These are phyloP conservation scores for Chroicocephalus ridibundus DNA, from an alignment of 2,113 vertebrate species.

Conservation along the genomic window DNA sequence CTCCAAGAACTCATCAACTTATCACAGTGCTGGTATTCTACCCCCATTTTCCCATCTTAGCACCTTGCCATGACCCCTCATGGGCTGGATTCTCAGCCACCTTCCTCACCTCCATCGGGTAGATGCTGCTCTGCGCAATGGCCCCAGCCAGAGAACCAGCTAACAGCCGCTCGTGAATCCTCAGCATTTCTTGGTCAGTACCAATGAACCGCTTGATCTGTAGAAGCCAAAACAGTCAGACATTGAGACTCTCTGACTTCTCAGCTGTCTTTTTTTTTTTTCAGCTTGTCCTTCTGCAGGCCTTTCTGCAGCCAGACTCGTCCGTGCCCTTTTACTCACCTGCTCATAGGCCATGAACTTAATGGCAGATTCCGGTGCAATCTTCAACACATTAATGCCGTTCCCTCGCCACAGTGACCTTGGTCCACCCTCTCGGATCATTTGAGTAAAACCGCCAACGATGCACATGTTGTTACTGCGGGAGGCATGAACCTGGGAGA, in stretches of 20 bases:
- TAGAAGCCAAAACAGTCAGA: not conserved
- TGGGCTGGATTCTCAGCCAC: not conserved
- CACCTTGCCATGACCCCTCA: not conserved
- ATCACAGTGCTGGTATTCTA: not conserved
- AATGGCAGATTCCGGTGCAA: slow-evolving; percentile 93
- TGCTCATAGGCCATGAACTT: slow-evolving; percentile 99
- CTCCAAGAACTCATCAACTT: not conserved
- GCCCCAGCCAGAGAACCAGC: slow-evolving; percentile 91
- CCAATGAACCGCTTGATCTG: slow-evolving; percentile 93
- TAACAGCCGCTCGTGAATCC: slow-evolving; percentile 87
- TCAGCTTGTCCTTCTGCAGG: not conserved
- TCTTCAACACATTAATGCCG: slow-evolving; percentile 95
- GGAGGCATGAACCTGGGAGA: slow-evolving; percentile 87
- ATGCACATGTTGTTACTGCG: slow-evolving; percentile 92
- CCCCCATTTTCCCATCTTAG: not conserved
- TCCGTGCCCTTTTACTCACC: slow-evolving; percentile 62
- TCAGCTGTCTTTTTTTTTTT: not conserved
- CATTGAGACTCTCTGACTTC: not conserved
- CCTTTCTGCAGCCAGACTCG: not conserved
- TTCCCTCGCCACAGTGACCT: slow-evolving; percentile 94
- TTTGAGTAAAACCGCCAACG: slow-evolving; percentile 86
- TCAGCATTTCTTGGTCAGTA: slow-evolving; percentile 88
- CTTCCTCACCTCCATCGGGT: slow-evolving; percentile 93
- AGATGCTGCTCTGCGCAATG: slow-evolving; percentile 96
- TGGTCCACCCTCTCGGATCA: slow-evolving; percentile 90